Evolutionary conservation across 2,888 invertebrate species (phyloP).

Genomic region (Dynastes grantii): DNA sequence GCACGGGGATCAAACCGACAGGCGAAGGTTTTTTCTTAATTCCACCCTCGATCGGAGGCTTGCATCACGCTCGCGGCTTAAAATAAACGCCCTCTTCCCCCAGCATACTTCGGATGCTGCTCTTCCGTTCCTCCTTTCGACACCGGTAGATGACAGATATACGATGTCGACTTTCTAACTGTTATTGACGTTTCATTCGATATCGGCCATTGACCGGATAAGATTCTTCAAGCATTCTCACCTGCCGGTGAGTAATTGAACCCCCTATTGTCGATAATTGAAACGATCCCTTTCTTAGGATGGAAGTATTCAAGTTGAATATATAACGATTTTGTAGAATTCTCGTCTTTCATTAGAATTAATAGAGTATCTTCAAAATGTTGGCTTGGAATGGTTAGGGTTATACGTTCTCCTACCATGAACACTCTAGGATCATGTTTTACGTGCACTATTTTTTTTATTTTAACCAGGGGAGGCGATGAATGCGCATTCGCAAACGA

Average conservation of each 20-base stretch:
- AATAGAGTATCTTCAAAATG: too few relatives aligned
- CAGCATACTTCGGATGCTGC: constrained; percentile 6
- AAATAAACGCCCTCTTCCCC: constrained; percentile 27
- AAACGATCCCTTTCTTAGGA: background rate
- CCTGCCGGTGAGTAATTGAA: constrained; percentile 14
- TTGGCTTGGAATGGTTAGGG: too few relatives aligned
- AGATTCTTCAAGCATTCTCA: constrained; percentile 8
- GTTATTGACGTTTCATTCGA: constrained; percentile 41
- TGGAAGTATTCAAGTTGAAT: too few relatives aligned
- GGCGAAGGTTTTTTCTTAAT: constrained; percentile 12
- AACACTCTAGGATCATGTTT: too few relatives aligned
- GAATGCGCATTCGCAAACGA: too few relatives aligned
- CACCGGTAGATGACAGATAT: constrained; percentile 24
- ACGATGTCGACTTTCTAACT: constrained; percentile 38
- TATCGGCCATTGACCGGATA: constrained; percentile 17
- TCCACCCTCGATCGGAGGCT: background rate
- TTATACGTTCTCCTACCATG: too few relatives aligned
- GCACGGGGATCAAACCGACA: constrained; percentile 1
- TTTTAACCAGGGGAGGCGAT: too few relatives aligned
- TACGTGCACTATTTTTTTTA: too few relatives aligned
- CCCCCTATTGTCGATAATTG: background rate
- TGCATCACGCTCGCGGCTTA: constrained; percentile 30
- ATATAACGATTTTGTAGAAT: too few relatives aligned
- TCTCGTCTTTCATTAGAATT: too few relatives aligned
- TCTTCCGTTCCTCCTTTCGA: background rate